Base-by-base conservation (phyloP, 2,113 vertebrate genomes). In the Oncorhynchus tshawytscha region DNA sequence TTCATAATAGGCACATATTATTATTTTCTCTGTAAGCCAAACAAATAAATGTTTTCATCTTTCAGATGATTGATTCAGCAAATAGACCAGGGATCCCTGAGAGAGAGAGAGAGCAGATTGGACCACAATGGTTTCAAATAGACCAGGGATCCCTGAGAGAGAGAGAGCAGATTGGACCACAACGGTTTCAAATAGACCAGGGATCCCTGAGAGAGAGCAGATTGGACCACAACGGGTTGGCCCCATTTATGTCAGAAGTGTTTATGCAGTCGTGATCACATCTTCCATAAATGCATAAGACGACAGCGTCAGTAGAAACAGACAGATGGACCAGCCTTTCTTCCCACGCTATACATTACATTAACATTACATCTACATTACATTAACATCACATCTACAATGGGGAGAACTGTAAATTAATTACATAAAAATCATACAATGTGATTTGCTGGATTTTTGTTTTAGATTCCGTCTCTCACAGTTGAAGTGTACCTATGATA, bases 11-110 rank as follows among this genome's bases (percentile, higher is more conserved):
- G 79, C 20, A 45, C 68, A 83, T 81, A 9, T 39, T 9, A 87
- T 84, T 90, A 87, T 80, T 62, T 70, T 48, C 49, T 22, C 12
- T 31, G 18, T 16, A 20, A 48, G 9, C 73, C 71, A 85, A 85
- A 89, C 85, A 85, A 80, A 90, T 89, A 80, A 78, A 75, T 81
- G 81, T 86, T 80, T 79, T 90, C 85, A 82, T 90, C 87, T 84
- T 85, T 71, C 1, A 57, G 73, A 73, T 71, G 89, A 80, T 76
- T 84, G 82, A 83, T 85, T 82, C 85, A 76, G 88, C 86, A 80
- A 84, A 88, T 82, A 75, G 79, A 86, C 86, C 24, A 24, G 8
- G 7, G 34, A 39, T 39, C 34, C 7, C 8, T 39, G 34, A 39
- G 8, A 39, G 34, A 29, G 25, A 25, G 25, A 24, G 24, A 25